Percentiles rank a stretch among this genome's conserved stretches.
Evolutionary conservation across 2,888 invertebrate genomes (phyloP).

Genomic region (Uropetala carovei): DNA sequence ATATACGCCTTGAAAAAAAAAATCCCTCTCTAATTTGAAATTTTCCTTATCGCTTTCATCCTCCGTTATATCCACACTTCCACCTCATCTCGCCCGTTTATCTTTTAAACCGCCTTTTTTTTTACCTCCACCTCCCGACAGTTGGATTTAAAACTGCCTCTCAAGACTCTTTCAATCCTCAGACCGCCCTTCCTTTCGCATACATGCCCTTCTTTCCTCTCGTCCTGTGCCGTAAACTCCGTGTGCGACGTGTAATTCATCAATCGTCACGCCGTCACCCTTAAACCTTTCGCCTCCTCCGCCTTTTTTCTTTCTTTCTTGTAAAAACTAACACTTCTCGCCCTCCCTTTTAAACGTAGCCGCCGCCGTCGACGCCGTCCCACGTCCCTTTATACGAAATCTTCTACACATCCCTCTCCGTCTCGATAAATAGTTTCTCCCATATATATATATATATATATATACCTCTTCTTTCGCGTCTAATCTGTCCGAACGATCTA

Average conservation of each 20-base stretch:
- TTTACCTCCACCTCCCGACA: not conserved
- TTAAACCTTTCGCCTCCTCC: not conserved
- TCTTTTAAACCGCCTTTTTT: not conserved
- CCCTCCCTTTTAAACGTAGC: not conserved
- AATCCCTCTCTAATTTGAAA: not conserved
- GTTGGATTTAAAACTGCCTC: too few species aligned
- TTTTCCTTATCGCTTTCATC: not conserved
- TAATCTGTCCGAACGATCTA: too few species aligned
- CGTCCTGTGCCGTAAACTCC: not conserved
- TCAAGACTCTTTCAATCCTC: too few species aligned
- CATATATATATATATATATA: too few species aligned
- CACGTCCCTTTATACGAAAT: not conserved
- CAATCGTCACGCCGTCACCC: constrained; percentile 6
- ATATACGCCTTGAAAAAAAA: not conserved
- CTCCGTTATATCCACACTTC: not conserved
- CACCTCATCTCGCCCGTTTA: not conserved
- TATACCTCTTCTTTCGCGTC: too few species aligned
- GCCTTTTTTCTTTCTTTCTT: not conserved
- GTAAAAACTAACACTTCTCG: not conserved
- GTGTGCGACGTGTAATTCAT: not conserved
- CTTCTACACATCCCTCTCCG: too few species aligned
- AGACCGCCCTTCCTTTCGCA: not conserved
- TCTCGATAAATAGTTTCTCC: too few species aligned
- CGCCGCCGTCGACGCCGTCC: not conserved
- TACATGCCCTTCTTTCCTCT: not conserved